Percentiles rank a stretch among this genome's conserved stretches.
phyloP scores from a whole-genome alignment of 2,888 invertebrate genomes.

The Aleiodes testaceus region DNA sequence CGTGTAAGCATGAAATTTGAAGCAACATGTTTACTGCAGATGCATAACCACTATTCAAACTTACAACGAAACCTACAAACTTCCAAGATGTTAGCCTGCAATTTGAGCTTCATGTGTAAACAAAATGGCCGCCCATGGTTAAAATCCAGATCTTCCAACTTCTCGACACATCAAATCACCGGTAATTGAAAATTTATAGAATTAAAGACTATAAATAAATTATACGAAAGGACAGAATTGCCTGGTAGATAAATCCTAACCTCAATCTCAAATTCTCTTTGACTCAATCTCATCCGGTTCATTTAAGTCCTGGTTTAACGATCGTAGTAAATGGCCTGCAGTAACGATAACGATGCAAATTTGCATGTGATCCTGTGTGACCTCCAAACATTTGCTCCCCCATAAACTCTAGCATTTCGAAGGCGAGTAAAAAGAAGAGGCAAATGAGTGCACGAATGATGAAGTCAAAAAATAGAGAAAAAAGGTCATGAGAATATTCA shows the following conservation, averaged over 20 bases:
- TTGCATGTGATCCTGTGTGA: conserved; percentile 7
- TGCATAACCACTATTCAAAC: too few species aligned
- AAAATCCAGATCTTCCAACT: neutral
- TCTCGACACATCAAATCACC: neutral
- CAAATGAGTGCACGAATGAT: neutral
- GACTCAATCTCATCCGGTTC: conserved; percentile 19
- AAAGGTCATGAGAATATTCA: too few species aligned
- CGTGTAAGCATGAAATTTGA: too few species aligned
- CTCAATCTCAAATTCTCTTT: conserved; percentile 13
- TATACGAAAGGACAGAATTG: neutral
- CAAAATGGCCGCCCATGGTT: too few species aligned
- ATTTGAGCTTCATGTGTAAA: too few species aligned
- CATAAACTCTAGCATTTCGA: neutral
- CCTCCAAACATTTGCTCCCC: neutral
- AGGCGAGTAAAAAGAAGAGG: neutral
- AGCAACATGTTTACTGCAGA: too few species aligned
- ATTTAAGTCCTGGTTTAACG: conserved; percentile 15
- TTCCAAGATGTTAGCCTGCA: too few species aligned
- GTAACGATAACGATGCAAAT: conserved; percentile 25
- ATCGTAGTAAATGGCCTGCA: conserved; percentile 20
- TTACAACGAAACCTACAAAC: too few species aligned
- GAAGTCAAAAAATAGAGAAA: too few species aligned
- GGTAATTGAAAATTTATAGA: too few species aligned
- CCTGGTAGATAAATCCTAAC: neutral
- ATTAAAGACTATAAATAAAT: conserved; percentile 13